Base-by-base conservation (phyloP, 2,797 vertebrate genomes). In the Smutsia temminckii region DNA sequence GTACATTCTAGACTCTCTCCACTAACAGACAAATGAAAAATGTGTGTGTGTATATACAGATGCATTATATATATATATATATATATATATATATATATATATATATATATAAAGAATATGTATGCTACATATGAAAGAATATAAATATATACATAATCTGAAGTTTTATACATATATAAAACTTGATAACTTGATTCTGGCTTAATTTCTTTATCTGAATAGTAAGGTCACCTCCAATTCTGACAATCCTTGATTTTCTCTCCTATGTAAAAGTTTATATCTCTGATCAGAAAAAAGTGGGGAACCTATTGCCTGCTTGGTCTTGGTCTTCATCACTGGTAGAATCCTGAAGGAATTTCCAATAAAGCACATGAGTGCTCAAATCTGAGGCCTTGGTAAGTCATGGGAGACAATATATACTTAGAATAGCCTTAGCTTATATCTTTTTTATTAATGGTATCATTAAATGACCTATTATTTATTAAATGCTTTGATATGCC, bases 251-350 rank as follows among this genome's bases (percentile, higher is more conserved):
- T 90, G 46, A 85, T 93, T 95, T 94, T 96, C 42, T 91, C n/a
- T 78, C 66, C 14, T 59, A 61, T 10, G 59, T 96, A 91, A n/a
- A 96, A 96, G 94, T 96, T 94, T 96, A 72, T 89, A 89, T 91
- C 92, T 94, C 79, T 96, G 79, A 91, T 96, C 79, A 96, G 46
- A 46, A 46, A 46, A 46, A 46, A 46, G 46, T 46, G 46, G 46
- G 2, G 21, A 83, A 84, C 64, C 46, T 8, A 92, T 84, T 93
- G 64, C 17, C 9, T 69, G 51, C 85, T 55, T 74, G 93, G 89
- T 61, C 55, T 95, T 81, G n/a, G 17, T n/a, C 17, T 96, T 95
- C 34, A 49, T 80, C 57, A 37, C 37, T 86, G 23, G 42, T 23
- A 86, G 83, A 78, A 63, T 77, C 55, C 27, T 72, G 49, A 75